A percentile compares a stretch with the other conserved stretches of the same genome.
Conservation (phyloP, 2,888 invertebrate genomes). For the Meteorus colon region DNA sequence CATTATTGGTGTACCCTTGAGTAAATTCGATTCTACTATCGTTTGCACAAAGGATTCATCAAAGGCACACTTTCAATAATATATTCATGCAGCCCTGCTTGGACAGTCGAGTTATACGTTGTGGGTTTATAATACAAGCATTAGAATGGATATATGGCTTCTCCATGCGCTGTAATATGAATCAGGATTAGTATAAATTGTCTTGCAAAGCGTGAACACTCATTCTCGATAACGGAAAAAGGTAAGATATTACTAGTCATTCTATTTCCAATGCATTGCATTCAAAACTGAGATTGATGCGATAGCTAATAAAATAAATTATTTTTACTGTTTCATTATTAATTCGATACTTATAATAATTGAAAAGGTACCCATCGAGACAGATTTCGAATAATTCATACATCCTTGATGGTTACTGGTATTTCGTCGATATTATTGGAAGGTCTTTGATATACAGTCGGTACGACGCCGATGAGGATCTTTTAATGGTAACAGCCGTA, state of each 20-base stretch:
- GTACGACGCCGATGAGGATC: neutral
- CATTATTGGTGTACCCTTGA: too few relatives aligned
- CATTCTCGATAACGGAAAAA: conserved; percentile 7
- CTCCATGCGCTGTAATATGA: conserved; percentile 68
- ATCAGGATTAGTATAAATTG: conserved; percentile 64
- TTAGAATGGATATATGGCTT: conserved; percentile 65
- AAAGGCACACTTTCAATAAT: conserved; percentile 18
- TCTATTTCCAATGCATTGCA: neutral
- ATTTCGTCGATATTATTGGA: neutral
- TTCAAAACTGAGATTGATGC: too few relatives aligned
- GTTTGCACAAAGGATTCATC: neutral
- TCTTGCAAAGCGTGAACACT: conserved; percentile 43
- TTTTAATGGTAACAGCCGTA: neutral
- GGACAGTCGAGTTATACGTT: conserved; percentile 52
- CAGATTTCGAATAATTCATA: too few relatives aligned
- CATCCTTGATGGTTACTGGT: neutral
- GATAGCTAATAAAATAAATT: neutral
- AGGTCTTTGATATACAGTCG: neutral
- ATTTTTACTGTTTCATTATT: neutral
- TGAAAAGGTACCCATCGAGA: neutral
- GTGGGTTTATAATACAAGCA: conserved; percentile 54
- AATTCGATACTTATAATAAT: neutral
- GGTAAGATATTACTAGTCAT: neutral
- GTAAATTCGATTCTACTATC: too few relatives aligned
- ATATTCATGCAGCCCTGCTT: conserved; percentile 42